A percentile compares a stretch with the other conserved stretches of the same genome.
These are phyloP conservation scores for Nysson spinosus DNA, from an alignment of 2,888 invertebrate species.

Conservation along the genomic window DNA sequence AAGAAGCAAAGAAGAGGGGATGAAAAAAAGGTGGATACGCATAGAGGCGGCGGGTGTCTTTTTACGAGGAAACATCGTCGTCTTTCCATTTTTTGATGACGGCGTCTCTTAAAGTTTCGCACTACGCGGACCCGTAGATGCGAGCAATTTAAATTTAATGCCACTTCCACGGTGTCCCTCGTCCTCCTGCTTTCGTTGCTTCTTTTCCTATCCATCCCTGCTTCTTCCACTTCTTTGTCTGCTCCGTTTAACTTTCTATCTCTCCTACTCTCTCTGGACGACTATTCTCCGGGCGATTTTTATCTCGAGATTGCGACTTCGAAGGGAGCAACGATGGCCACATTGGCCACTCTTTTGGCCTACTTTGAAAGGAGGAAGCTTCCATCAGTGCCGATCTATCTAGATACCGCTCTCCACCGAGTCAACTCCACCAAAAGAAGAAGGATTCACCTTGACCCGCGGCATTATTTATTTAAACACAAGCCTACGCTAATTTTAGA, in stretches of 20 bases:
- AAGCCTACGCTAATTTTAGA: background rate
- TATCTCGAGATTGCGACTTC: slow-evolving; percentile 59
- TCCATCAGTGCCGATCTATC: slow-evolving; percentile 36
- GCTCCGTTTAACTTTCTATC: no score
- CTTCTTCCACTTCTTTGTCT: no score
- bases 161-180: slow-evolving; percentile 8
- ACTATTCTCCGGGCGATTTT: slow-evolving; percentile 54
- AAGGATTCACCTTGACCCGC: slow-evolving; percentile 44
- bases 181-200: background rate
- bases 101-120: slow-evolving; percentile 48
- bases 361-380: slow-evolving; percentile 35
- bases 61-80: slow-evolving; percentile 38
- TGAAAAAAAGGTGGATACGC: slow-evolving; percentile 35
- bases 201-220: background rate
- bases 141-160: slow-evolving; percentile 65
- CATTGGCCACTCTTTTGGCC: slow-evolving; percentile 38
- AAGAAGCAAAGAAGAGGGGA: background rate
- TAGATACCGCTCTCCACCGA: slow-evolving; percentile 50
- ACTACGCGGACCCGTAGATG: slow-evolving; percentile 43
- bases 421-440: slow-evolving; percentile 37
- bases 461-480: slow-evolving; percentile 22
- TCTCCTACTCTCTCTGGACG: slow-evolving; percentile 9
- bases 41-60: slow-evolving; percentile 30
- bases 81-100: slow-evolving; percentile 48
- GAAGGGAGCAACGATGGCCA: slow-evolving; percentile 49